Percentiles rank a stretch among this genome's conserved stretches.
Evolutionary conservation across 2,888 invertebrate genomes (phyloP).

Genomic region (Philereme transversata): DNA sequence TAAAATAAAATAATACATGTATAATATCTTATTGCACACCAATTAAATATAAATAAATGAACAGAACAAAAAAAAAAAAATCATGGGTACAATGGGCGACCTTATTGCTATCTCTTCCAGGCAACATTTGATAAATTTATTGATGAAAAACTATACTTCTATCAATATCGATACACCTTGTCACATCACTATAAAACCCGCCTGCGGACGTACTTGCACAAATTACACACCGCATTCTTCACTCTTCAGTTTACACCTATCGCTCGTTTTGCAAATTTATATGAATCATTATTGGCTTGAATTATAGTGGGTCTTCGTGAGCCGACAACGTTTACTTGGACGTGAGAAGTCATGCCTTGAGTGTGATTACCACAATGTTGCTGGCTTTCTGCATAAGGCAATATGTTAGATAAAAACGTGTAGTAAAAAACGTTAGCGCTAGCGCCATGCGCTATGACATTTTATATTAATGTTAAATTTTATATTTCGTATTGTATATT

Average conservation of each 20-base stretch:
- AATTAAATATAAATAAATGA: no score
- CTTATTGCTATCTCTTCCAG: no score
- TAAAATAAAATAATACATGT: no score
- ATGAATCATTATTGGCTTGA: constrained; percentile 72
- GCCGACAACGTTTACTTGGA: constrained; percentile 48
- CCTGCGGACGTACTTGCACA: constrained; percentile 62
- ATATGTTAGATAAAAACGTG: no score
- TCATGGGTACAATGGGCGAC: no score
- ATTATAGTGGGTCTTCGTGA: constrained; percentile 65
- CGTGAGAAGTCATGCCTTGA: constrained; percentile 49
- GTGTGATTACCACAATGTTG: constrained; percentile 32
- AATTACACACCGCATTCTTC: constrained; percentile 67
- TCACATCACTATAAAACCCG: constrained; percentile 53
- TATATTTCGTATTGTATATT: no score
- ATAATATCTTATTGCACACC: no score
- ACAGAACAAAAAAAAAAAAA: no score
- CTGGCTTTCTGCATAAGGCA: constrained; percentile 34
- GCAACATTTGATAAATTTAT: no score
- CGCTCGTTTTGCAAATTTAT: constrained; percentile 73
- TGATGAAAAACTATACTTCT: neutral
- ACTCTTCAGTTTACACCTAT: constrained; percentile 72
- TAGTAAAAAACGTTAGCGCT: no score
- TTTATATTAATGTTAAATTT: no score
- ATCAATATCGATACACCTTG: constrained; percentile 42
- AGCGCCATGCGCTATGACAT: no score